Base-by-base conservation (phyloP, 2,113 vertebrate species). In the Cyphomyrus plagiostoma region DNA sequence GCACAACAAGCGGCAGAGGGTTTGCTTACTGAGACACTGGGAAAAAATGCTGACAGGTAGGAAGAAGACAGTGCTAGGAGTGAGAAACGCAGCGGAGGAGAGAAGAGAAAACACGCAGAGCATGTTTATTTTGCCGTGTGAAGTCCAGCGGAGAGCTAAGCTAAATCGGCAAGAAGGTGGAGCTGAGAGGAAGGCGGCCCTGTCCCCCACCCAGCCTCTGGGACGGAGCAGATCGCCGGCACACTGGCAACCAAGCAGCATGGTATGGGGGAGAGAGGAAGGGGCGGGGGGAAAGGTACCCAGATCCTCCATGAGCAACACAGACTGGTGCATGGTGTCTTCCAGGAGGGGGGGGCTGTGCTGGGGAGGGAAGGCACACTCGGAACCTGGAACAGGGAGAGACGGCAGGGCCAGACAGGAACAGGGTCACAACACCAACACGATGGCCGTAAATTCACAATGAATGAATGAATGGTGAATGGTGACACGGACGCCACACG, bases 301-400 rank as follows among this genome's bases (percentile, higher is more conserved):
- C 91, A 93, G 89, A 91, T 93, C 92, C 56, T 93, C 92, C 95
- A 96, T 95, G 93, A 96, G 94, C 92, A 96, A 95, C 91, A 95
- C 95, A 95, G 95, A 95, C 92, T 93, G 95, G 94, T 95, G 95
- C 93, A 96, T 95, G 95, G 92, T 94, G 92, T 96, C 94, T 21
- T 97, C 96, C 95, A 96, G 92, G 39, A 93, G 93, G 39, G 92
- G 92, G 95, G 94, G 93, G 87, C 92, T 94, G 90, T 94, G 93
- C 92, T 95, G 93, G 94, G 94, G 90, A 93, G 93, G 93, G 91
- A 92, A 90, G 90, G 94, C 91, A 95, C 92, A 95, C 89, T 95
- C 95, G 30, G 94, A 94, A 95, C 96, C 96, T 97, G 74, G 95
- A 92, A 94, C 94, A 94, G 93, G 91, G 93, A 90, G 88, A 91